phyloP scores from a whole-genome alignment of 92 coral and sea anemone genomes.

The Virgularia gustaviana region DNA sequence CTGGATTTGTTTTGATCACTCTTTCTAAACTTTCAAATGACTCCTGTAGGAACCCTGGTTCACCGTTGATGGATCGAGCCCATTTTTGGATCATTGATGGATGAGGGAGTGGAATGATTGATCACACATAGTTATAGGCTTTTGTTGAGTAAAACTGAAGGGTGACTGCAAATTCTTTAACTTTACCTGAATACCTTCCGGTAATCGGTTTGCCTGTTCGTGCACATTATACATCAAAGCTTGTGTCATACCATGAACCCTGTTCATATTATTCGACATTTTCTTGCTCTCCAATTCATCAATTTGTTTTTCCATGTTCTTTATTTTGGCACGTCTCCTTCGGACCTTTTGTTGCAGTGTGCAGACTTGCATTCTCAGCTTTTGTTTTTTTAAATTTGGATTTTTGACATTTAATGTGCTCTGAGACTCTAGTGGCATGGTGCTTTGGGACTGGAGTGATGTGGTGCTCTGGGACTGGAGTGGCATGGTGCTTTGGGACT shows the following conservation, averaged over 20 bases:
- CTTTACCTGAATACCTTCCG: slow-evolving; percentile 14
- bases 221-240: background rate
- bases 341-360: background rate
- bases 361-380: background rate
- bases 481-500: too few relatives aligned
- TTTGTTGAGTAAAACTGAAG: slow-evolving; percentile 17
- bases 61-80: slow-evolving; percentile 2
- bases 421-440: too few relatives aligned
- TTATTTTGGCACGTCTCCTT: background rate
- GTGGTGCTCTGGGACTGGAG: too few relatives aligned
- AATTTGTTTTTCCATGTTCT: background rate
- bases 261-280: background rate
- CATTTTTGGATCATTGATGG: slow-evolving; percentile 1
- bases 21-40: too few relatives aligned
- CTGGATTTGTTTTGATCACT: background rate
- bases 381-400: too few relatives aligned
- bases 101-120: slow-evolving; percentile 24
- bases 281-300: background rate
- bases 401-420: too few relatives aligned
- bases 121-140: slow-evolving; percentile 1
- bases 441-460: too few relatives aligned
- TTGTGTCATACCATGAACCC: background rate
- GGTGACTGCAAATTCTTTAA: slow-evolving; percentile 20
- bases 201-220: background rate
- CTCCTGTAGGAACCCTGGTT: slow-evolving; percentile 9